Evolutionary conservation across 2,888 invertebrate species (phyloP), one percentile per base, ranked within the genome.

Genomic region (Allophyes oxyacanthae): DNA sequence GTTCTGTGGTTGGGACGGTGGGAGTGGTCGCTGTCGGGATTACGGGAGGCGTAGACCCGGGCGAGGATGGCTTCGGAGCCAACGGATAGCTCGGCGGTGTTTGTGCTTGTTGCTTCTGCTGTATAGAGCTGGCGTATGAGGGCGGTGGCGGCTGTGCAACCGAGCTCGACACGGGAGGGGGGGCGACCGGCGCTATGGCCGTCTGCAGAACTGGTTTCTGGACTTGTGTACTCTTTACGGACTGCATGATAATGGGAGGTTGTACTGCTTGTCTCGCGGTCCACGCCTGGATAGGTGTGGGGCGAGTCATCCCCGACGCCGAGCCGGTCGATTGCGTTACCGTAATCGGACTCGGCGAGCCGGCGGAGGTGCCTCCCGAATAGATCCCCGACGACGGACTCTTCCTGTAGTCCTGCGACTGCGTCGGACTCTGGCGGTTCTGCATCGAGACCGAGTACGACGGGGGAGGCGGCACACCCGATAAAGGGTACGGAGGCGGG

Each of bases 221-320:
- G 34, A 98, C 98, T 89, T 98, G 98, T 13, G 98, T 98, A 92
- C 98, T 98, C 87, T 98, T 98, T 13, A 99, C 99, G 28, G 98
- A 98, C 87, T 99, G 98, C 98, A 99, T 99, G 66, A 99, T 98
- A 70, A 99, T 98, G 6, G 98, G 98, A 44, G 98, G 97, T 82
- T 98, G 98, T 14, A 98, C 97, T 34, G 98, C 96, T 87, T 98
- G 98, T 45, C 97, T 94, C 52, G 98, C 97, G 54, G 97, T 96
- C 96, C 98, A 97, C 42, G 97, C 97, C 85, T 96, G 97, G 52
- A 97, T 92, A 3, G 98, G 97, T 65, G 97, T 97, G 4, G 98
- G 97, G 69, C 97, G 95, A 37, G 96, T 95, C 95, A 96, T 95
- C 7, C 95, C 95, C 36, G 95, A 92, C 46, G 96, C 91, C 46